Conservation (phyloP, 2,113 vertebrate genomes). For the Tragelaphus strepsiceros region DNA sequence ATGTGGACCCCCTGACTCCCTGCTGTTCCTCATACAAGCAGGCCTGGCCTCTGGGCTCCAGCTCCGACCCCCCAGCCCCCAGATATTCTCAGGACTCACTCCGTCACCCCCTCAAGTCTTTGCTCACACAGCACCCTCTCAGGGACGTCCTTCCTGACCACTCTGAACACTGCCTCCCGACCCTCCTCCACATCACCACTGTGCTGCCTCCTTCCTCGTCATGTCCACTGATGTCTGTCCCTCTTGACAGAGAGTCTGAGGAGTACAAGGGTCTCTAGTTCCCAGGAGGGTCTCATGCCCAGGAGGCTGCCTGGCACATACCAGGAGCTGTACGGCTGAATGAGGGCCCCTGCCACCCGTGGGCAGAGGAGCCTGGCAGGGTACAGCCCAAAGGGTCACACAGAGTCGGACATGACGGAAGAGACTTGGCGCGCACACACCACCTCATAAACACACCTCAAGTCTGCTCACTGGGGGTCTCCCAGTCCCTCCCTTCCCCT, state of each 20-base stretch:
- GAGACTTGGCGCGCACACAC: background rate
- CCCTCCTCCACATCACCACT: no score
- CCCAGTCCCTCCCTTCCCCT: background rate
- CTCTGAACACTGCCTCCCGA: background rate
- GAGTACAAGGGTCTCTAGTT: background rate
- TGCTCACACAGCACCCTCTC: background rate
- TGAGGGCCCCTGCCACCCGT: background rate
- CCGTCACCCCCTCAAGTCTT: background rate
- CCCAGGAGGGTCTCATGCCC: background rate
- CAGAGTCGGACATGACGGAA: background rate
- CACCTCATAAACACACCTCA: background rate
- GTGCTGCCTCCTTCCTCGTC: background rate
- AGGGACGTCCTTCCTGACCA: background rate
- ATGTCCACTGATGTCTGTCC: background rate
- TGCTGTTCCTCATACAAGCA: background rate
- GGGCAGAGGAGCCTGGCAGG: background rate
- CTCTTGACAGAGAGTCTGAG: no score
- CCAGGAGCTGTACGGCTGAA: background rate
- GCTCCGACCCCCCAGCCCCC: background rate
- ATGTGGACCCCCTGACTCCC: background rate
- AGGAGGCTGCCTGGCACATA: background rate
- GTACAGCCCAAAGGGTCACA: background rate
- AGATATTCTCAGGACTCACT: background rate
- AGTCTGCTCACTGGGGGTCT: background rate
- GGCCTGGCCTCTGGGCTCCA: background rate